Evolutionary conservation across 1,140 invertebrate genomes (phyloP), one percentile per base, ranked within the genome.

Genomic region (Eubasilissa regina): DNA sequence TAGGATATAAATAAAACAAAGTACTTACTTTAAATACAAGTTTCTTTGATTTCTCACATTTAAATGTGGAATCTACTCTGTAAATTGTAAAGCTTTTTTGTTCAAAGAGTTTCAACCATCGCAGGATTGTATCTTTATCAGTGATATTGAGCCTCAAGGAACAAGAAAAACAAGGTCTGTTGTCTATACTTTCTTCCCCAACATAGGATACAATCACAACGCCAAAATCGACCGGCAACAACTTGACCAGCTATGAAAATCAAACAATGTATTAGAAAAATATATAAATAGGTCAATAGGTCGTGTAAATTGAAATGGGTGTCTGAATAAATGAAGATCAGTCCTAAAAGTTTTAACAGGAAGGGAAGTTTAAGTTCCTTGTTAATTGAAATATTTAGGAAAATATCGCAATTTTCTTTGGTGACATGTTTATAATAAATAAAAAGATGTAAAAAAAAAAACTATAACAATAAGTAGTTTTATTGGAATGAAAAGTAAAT

Each of bases 21-120:
- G 17, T 10, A 56, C 70, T 73, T 56, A 73, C 70, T 56, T 73
- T 73, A 8, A 73, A 73, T 25, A 73, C 70, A 13, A 73, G 70
- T 35, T 73, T 73, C 25, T 73, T 73, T 11, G 70, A 73, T 56
- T 73, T 73, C 25, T 73, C 70, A 45, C 70, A 73, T 35, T 73
- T 73, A 43, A 73, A 73, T 13, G 70, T 73, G 21, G 70, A 73
- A 51, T 73, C 70, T 11, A 73, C 70, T 15, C 70, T 25, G 25
- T 73, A 73, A 10, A 73, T 51, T 15, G 70, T 73, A 25, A 25
- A 73, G 21, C 48, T 73, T 25, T 73, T 73, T 73, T 73, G 70
- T 35, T 73, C 70, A 56, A 73, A 73, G 3, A 73, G 53, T 45
- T 73, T 73, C 4, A 73, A 19, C 70, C 70, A 73, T 55, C 70